These are phyloP conservation scores for Oedothorax gibbosus DNA, from an alignment of 1,140 invertebrate species.

Conservation along the genomic window DNA sequence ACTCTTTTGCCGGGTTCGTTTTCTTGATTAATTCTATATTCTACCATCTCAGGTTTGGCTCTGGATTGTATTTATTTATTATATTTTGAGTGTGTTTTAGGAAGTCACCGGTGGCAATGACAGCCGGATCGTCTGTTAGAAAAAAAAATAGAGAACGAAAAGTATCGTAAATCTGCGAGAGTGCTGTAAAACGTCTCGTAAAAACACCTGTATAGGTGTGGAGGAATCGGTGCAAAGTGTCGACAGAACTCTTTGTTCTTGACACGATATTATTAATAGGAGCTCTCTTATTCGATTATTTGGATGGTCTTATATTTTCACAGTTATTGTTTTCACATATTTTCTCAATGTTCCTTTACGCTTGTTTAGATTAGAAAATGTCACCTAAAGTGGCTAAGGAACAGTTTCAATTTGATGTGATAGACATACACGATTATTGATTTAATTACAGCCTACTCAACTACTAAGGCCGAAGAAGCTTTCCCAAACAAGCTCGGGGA, in stretches of 20 bases:
- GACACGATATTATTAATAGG: background rate
- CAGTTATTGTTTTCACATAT: background rate
- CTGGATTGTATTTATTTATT: background rate
- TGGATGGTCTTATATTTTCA: background rate
- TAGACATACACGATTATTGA: too few species aligned
- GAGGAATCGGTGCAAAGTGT: background rate
- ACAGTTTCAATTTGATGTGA: too few species aligned
- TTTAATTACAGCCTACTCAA: too few species aligned
- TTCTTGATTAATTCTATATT: background rate
- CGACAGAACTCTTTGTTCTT: background rate
- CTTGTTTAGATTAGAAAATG: too few species aligned
- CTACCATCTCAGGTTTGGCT: background rate
- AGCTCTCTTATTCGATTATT: background rate
- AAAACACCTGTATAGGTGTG: background rate
- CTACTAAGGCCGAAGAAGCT: too few species aligned
- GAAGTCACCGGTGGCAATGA: constrained; percentile 24
- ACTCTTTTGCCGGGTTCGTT: background rate
- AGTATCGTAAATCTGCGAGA: constrained; percentile 31
- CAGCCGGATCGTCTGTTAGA: background rate
- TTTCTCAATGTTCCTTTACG: background rate
- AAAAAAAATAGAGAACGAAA: constrained; percentile 14
- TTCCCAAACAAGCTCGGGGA: too few species aligned
- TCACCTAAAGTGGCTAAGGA: too few species aligned
- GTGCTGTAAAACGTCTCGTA: constrained; percentile 38
- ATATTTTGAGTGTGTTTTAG: constrained; percentile 27